Conservation (phyloP, 2,888 invertebrate species). For the Hydraecia micacea region DNA sequence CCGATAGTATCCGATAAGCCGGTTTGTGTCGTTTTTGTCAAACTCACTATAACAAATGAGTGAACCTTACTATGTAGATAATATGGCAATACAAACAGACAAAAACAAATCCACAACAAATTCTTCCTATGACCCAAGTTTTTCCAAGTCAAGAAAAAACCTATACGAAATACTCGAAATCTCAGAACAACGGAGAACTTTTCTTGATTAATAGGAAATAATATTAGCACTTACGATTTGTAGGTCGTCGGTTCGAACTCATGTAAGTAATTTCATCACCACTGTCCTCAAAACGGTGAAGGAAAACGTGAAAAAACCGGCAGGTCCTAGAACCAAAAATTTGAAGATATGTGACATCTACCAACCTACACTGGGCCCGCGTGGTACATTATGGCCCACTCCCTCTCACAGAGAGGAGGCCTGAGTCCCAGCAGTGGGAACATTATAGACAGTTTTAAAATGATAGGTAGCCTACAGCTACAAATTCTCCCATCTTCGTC, state of each 20-base stretch:
- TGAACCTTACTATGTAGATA: background rate
- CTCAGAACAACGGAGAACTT: background rate
- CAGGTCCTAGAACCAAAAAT: no score
- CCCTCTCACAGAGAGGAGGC: background rate
- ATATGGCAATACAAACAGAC: background rate
- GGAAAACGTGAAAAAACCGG: no score
- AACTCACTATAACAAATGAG: background rate
- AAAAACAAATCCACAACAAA: background rate
- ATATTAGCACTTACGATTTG: background rate
- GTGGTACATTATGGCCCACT: no score
- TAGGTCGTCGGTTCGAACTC: no score
- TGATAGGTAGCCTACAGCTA: background rate
- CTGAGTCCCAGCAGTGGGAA: background rate
- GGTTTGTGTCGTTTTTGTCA: background rate
- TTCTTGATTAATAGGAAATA: conserved; percentile 23
- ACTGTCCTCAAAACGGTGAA: no score
- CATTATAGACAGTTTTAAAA: background rate
- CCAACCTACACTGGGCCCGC: background rate
- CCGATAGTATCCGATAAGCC: background rate
- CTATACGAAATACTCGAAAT: background rate
- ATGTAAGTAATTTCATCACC: no score
- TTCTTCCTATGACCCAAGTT: background rate
- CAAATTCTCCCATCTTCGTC: background rate
- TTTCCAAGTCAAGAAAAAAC: background rate
- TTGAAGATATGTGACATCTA: no score